Base-by-base conservation (phyloP, 1,140 invertebrate species). In the Anastrepha ludens region DNA sequence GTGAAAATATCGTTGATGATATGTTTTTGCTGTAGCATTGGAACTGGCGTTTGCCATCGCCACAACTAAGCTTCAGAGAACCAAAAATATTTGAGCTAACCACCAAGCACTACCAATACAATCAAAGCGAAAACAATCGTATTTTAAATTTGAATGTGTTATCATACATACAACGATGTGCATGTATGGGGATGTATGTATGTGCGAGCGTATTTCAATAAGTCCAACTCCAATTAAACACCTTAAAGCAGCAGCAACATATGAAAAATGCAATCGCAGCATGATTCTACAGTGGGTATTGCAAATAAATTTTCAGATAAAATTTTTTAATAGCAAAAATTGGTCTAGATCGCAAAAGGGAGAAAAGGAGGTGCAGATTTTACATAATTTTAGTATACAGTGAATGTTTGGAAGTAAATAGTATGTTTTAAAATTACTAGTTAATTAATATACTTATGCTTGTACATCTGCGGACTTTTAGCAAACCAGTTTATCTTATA, bases 261-360 rank as follows among this genome's bases (percentile, higher is more conserved):
- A 29, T 2, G 74, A 20, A 47, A 81, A 81, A 81, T 55, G 74
- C 74, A 81, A 78, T n/a, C 9, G 47, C 74, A 55, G 74, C 74
- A 81, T 58, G n/a, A 55, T 81, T 81, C 8, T 29, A 81, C 74
- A 81, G 74, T 58, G 74, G 74, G 74, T 8, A 11, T 2, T n/a
- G 41, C 47, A 62, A 17, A n/a, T 62, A 62, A 9, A 15, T 62
- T 62, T 62, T 17, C 15, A 55, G 11, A 55, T 55, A 29, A 29
- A 29, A 29, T 29, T 29, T 29, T 29, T 29, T 29, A 29, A 29
- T 29, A 29, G 29, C 29, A 29, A 29, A 29, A 29, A 29, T 29
- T 29, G 29, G 29, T 29, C 29, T 29, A 29, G 0, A 29, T 29
- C 29, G 29, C 29, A 29, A 29, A 29, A 29, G 29, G 29, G 29